A percentile compares a stretch with the other conserved stretches of the same genome.
Conservation (phyloP, 1,140 invertebrate genomes). For the Drosophila pseudoananassae region DNA sequence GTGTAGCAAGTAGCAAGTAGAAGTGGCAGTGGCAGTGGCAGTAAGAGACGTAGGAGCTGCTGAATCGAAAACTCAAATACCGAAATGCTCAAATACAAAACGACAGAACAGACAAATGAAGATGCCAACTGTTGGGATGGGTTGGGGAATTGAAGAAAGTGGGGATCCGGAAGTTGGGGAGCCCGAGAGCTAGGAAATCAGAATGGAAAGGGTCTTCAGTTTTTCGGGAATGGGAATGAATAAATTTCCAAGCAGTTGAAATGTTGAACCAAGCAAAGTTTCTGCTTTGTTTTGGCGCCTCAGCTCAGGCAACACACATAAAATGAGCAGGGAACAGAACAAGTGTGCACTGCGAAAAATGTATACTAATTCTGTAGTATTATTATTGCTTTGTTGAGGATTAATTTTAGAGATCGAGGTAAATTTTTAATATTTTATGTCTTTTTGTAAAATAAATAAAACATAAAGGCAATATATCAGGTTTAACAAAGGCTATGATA, state of each 20-base stretch:
- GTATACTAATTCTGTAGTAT: too few species aligned
- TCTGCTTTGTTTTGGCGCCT: constrained; percentile 76
- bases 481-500: too few species aligned
- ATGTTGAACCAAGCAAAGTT: constrained; percentile 63
- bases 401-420: too few species aligned
- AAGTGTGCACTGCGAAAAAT: constrained; percentile 14
- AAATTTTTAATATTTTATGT: too few species aligned
- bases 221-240: constrained; percentile 45
- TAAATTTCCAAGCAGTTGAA: constrained; percentile 76
- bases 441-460: too few species aligned
- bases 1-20: too few species aligned
- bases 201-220: background rate
- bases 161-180: background rate
- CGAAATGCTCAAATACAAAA: constrained; percentile 64
- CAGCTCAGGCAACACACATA: constrained; percentile 50
- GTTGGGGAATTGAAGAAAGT: background rate
- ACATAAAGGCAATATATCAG: too few species aligned
- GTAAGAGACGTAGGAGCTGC: background rate
- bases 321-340: constrained; percentile 39
- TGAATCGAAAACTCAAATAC: constrained; percentile 59
- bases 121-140: constrained; percentile 1
- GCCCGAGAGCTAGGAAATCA: background rate
- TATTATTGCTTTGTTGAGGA: too few species aligned
- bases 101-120: constrained; percentile 54
- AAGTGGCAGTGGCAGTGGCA: too few species aligned